Conservation (phyloP, 2,888 invertebrate genomes). For the Nomada ruficornis region DNA sequence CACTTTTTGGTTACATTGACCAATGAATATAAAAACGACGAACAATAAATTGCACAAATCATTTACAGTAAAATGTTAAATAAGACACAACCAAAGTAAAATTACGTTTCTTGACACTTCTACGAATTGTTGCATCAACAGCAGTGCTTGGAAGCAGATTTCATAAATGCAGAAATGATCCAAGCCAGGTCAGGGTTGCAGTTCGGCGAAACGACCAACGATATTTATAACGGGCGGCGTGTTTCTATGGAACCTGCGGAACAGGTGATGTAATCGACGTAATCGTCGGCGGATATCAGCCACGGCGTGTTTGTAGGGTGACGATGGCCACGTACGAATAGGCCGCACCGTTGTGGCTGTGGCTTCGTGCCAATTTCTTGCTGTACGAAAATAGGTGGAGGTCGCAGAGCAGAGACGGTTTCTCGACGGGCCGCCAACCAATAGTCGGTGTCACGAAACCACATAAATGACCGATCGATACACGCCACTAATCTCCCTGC, state of each 20-base stretch:
- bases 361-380: constrained; percentile 76
- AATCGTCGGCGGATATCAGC: constrained; percentile 60
- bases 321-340: constrained; percentile 55
- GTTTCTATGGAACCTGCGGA: constrained; percentile 42
- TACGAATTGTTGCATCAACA: not conserved
- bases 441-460: constrained; percentile 56
- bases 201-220: constrained; percentile 29
- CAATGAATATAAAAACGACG: no score
- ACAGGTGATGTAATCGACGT: constrained; percentile 69
- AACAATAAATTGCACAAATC: no score
- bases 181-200: constrained; percentile 48
- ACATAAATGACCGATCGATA: constrained; percentile 67
- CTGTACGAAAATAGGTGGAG: constrained; percentile 76
- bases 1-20: no score
- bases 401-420: constrained; percentile 67
- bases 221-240: constrained; percentile 32
- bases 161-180: constrained; percentile 33
- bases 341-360: constrained; percentile 68
- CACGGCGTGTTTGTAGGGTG: constrained; percentile 46
- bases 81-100: no score
- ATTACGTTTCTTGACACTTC: no score
- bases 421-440: constrained; percentile 40
- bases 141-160: not conserved
- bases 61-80: no score
- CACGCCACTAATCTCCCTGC: constrained; percentile 40